These are phyloP conservation scores for Doris montereyensis DNA, from an alignment of 2,888 invertebrate species.

Conservation along the genomic window DNA sequence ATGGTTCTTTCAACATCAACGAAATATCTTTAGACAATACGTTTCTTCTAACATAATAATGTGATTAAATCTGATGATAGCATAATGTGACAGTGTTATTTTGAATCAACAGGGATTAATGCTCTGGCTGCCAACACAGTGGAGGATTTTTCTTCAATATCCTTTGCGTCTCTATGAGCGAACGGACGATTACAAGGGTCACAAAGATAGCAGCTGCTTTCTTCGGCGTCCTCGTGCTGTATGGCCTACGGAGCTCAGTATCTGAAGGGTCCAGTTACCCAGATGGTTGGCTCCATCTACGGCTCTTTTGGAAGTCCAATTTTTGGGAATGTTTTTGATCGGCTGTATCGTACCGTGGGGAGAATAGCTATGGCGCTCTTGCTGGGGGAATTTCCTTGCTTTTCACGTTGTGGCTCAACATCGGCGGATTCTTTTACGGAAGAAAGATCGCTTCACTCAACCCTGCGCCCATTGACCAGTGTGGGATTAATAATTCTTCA, in stretches of 20 bases:
- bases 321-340: no score
- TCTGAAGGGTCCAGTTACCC: not conserved
- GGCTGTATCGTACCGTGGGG: no score
- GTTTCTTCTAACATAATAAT: no score
- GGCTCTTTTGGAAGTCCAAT: not conserved
- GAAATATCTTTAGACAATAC: no score
- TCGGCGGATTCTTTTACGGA: constrained; percentile 34
- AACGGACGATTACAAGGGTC: not conserved
- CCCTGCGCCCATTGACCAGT: constrained; percentile 32
- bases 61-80: no score
- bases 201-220: not conserved
- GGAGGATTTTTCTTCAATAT: not conserved
- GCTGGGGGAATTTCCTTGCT: not conserved
- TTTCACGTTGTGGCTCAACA: constrained; percentile 35
- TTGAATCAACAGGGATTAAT: not conserved
- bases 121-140: not conserved
- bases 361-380: not conserved
- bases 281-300: constrained; percentile 1
- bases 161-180: not conserved
- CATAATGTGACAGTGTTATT: no score
- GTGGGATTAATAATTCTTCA: not conserved
- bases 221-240: not conserved
- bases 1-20: no score
- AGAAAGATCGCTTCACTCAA: constrained; percentile 8
- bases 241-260: not conserved